Evolutionary conservation across 2,888 invertebrate species (phyloP).

Genomic region (Noctua pronuba): DNA sequence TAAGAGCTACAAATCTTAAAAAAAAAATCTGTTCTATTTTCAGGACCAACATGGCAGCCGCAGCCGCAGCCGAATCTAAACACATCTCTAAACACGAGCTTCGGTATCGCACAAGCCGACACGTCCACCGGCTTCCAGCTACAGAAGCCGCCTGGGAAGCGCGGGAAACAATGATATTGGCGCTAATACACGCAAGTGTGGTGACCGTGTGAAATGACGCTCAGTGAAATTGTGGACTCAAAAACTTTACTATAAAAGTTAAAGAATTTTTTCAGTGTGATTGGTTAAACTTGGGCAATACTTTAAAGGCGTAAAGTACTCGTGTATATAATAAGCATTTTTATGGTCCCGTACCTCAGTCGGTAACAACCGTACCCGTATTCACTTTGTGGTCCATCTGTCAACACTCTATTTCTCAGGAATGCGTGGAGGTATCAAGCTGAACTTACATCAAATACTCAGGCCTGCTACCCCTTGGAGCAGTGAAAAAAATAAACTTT

Average conservation of each 20-base stretch:
- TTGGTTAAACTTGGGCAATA: neutral
- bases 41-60: slow-evolving; percentile 82
- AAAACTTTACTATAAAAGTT: neutral
- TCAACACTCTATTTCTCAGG: no score
- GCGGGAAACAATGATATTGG: slow-evolving; percentile 92
- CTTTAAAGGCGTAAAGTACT: no score
- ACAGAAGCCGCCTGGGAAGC: slow-evolving; percentile 93
- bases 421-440: no score
- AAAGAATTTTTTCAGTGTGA: neutral
- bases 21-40: slow-evolving; percentile 1
- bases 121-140: slow-evolving; percentile 90
- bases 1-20: neutral
- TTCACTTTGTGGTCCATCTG: no score
- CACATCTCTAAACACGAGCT: slow-evolving; percentile 74
- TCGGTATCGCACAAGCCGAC: slow-evolving; percentile 71
- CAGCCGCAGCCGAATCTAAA: slow-evolving; percentile 72
- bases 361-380: no score
- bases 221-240: slow-evolving; percentile 16
- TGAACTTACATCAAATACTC: no score
- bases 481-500: no score
- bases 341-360: no score
- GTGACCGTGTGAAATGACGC: slow-evolving; percentile 34
- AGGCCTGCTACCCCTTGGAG: no score
- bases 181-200: slow-evolving; percentile 68
- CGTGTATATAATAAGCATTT: no score